phyloP scores from a whole-genome alignment of 2,888 invertebrate species.

The Epirrhoe tristata region DNA sequence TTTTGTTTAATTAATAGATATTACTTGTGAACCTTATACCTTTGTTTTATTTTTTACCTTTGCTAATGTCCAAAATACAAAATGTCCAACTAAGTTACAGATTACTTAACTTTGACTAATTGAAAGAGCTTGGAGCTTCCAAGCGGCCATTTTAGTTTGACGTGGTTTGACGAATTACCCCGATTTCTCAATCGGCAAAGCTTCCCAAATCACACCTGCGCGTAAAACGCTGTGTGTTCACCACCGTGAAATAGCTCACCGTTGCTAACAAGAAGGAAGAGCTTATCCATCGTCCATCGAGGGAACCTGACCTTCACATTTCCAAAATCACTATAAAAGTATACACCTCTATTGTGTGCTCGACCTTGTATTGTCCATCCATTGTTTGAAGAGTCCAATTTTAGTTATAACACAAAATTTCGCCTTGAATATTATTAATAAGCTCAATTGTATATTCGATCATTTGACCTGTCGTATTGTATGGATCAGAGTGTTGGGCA shows the following conservation, averaged over 20 bases:
- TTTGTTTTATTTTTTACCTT: conserved; percentile 20
- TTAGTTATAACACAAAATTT: conserved; percentile 72
- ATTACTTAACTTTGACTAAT: no score
- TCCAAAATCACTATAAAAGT: conserved; percentile 69
- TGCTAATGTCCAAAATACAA: no score
- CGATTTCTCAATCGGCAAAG: conserved; percentile 5
- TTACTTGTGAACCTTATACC: conserved; percentile 53
- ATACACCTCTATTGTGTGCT: conserved; percentile 63
- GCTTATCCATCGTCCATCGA: conserved; percentile 70
- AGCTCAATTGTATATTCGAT: conserved; percentile 58
- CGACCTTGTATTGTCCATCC: conserved; percentile 60
- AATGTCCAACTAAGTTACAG: no score
- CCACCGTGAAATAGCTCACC: conserved; percentile 74
- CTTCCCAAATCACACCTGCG: conserved; percentile 26
- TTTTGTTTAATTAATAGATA: conserved; percentile 75
- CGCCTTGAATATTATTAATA: conserved; percentile 75
- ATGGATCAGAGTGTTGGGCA: no score
- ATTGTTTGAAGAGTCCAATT: conserved; percentile 72
- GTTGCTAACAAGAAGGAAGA: conserved; percentile 68
- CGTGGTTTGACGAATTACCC: neutral
- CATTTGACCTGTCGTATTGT: no score
- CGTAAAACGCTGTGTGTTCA: conserved; percentile 50
- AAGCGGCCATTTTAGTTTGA: neutral
- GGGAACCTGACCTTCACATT: conserved; percentile 75
- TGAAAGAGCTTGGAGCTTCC: no score